phyloP scores from a whole-genome alignment of 2,797 vertebrate genomes.

The Semaprochilodus insignis region DNA sequence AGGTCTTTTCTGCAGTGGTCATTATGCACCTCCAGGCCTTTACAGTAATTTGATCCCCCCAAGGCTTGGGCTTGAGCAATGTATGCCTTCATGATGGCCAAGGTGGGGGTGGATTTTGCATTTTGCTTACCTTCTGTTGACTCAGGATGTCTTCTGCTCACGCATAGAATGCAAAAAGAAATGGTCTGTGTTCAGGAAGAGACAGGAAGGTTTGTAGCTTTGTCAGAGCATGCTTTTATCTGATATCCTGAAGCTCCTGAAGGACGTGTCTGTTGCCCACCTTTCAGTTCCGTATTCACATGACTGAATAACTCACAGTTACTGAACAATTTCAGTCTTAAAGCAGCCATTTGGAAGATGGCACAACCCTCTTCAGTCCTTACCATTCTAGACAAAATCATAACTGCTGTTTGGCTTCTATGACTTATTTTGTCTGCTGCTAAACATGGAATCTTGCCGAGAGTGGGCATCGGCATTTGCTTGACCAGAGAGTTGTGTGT shows the following conservation, averaged over 20 bases:
- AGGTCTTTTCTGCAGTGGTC: conserved; percentile 14
- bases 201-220: no score
- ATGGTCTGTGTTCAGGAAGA: no score
- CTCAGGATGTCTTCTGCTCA: conserved; percentile 55
- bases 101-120: conserved; percentile 65
- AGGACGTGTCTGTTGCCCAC: neutral
- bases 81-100: conserved; percentile 58
- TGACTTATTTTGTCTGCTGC: no score
- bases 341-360: no score
- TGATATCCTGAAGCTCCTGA: neutral
- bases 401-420: no score
- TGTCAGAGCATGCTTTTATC: neutral
- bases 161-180: conserved; percentile 61
- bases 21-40: conserved; percentile 35
- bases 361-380: no score
- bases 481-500: no score
- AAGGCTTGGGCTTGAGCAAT: conserved; percentile 26
- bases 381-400: no score
- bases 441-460: no score
- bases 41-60: conserved; percentile 61
- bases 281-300: neutral
- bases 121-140: conserved; percentile 68
- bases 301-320: neutral
- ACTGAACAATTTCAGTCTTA: neutral
- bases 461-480: no score